These are phyloP conservation scores for Ctenomys sociabilis DNA, from an alignment of 2,113 vertebrate genomes.

Conservation along the genomic window DNA sequence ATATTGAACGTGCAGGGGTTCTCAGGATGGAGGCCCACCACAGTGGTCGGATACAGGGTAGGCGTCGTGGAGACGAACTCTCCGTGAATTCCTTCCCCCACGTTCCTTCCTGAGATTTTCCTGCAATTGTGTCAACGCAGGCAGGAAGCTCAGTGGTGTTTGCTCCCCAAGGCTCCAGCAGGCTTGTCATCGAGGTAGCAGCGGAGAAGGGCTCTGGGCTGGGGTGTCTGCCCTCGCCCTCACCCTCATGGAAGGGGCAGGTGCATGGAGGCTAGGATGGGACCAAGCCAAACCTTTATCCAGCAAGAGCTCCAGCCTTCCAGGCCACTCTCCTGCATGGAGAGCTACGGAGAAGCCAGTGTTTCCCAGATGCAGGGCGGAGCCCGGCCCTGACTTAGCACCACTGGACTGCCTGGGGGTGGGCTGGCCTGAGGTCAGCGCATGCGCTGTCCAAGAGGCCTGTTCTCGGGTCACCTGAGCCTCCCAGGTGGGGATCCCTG, in stretches of 20 bases:
- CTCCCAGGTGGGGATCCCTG: neutral
- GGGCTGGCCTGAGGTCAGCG: neutral
- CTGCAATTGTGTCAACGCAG: neutral
- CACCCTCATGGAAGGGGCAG: neutral
- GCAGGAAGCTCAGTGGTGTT: neutral
- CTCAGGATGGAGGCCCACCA: constrained; percentile 35
- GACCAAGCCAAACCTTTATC: neutral
- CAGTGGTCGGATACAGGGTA: constrained; percentile 29
- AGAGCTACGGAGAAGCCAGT: neutral
- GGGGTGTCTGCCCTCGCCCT: neutral
- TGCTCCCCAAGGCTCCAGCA: neutral
- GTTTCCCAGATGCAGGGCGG: neutral
- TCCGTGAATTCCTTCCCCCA: neutral
- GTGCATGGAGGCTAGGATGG: neutral
- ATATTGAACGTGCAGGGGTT: constrained; percentile 70
- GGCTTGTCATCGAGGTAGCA: neutral
- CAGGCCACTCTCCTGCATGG: no score
- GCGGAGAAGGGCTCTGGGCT: neutral
- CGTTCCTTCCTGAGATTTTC: constrained; percentile 46
- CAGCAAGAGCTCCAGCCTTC: neutral
- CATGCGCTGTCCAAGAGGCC: neutral
- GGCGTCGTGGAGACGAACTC: constrained; percentile 55
- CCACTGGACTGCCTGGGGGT: neutral
- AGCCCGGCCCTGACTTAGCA: neutral
- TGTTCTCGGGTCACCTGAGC: neutral